Evolutionary conservation across 2,797 vertebrate species (phyloP).

Genomic region (Sphenodon punctatus): DNA sequence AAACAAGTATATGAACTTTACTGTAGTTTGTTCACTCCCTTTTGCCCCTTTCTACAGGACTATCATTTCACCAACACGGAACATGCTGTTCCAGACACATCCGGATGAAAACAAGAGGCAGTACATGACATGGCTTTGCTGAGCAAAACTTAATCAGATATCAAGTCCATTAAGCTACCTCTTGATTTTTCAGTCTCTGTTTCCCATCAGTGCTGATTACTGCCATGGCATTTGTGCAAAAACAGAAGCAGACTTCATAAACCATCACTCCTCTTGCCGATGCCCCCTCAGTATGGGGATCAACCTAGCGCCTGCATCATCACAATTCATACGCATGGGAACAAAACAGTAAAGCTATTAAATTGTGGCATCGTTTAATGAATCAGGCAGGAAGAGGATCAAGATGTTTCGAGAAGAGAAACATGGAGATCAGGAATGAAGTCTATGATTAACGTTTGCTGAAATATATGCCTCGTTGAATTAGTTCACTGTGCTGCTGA

Average conservation of each 20-base stretch:
- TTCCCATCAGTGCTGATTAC: neutral
- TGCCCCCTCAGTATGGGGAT: neutral
- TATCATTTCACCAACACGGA: neutral
- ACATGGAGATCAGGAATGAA: neutral
- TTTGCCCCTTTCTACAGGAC: neutral
- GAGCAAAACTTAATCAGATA: neutral
- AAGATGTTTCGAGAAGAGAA: neutral
- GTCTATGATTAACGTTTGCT: fast-evolving
- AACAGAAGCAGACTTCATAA: neutral
- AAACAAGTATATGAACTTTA: too few relatives aligned
- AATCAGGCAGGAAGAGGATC: neutral
- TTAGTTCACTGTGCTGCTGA: neutral
- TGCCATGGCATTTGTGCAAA: neutral
- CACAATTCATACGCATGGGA: fast-evolving
- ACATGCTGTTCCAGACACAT: neutral
- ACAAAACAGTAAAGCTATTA: neutral
- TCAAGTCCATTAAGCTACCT: neutral
- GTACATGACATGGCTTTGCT: neutral
- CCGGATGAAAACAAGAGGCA: neutral
- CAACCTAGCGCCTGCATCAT: neutral
- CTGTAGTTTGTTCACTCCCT: too few relatives aligned
- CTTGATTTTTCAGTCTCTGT: neutral
- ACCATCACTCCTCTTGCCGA: neutral
- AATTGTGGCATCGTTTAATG: fast-evolving
- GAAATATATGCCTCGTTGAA: neutral